A percentile compares a stretch with the other conserved stretches of the same genome.
Conservation (phyloP, 2,888 invertebrate species). For the Meloe dianella region DNA sequence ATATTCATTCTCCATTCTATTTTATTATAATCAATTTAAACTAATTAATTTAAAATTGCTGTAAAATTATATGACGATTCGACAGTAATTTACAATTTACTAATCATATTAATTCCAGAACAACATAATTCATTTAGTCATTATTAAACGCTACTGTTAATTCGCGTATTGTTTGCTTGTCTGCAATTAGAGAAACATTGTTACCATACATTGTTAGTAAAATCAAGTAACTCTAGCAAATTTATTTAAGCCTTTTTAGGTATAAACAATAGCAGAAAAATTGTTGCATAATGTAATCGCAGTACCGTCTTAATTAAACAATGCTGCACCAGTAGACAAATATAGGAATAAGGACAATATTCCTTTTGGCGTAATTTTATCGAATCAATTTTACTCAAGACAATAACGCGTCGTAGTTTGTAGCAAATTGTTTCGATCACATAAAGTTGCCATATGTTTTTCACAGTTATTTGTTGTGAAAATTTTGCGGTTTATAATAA, state of each 20-base stretch:
- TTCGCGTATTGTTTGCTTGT: constrained; percentile 14
- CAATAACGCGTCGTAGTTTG: background rate
- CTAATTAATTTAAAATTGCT: background rate
- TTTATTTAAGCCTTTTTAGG: background rate
- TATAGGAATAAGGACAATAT: background rate
- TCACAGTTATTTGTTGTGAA: background rate
- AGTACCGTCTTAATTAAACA: background rate
- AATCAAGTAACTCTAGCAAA: constrained; percentile 5
- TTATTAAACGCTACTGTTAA: constrained; percentile 14
- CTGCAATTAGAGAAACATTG: constrained; percentile 19
- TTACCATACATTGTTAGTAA: constrained; percentile 14
- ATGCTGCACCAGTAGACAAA: background rate
- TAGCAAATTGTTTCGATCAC: background rate
- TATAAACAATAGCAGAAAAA: background rate
- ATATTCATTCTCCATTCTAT: constrained; percentile 19
- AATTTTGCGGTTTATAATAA: background rate
- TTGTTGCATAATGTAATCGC: background rate
- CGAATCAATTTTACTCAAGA: background rate
- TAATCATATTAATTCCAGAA: background rate
- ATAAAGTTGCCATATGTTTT: background rate
- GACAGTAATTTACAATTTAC: background rate
- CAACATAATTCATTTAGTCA: constrained; percentile 9
- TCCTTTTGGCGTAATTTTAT: background rate
- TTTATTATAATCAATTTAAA: background rate
- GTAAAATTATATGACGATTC: background rate